Evolutionary conservation across 2,888 invertebrate species (phyloP).

Genomic region (Drosophila kuntzei): DNA sequence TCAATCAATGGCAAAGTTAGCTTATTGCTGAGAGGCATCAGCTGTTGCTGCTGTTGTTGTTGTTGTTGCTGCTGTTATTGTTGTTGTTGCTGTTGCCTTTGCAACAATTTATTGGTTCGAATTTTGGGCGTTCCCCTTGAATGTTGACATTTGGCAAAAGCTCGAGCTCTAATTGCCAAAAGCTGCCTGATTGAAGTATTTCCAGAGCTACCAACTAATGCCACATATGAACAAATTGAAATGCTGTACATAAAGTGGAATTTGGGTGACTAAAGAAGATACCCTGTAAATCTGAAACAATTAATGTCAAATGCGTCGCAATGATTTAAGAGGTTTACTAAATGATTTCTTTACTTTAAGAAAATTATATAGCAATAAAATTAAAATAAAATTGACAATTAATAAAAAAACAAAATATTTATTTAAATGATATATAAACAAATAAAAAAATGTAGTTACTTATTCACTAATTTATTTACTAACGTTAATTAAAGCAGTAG

Average conservation of each 20-base stretch:
- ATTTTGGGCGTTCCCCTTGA: conserved; percentile 46
- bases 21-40: conserved; percentile 16
- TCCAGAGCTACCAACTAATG: conserved; percentile 28
- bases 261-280: not conserved
- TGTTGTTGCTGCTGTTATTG: not conserved
- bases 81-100: conserved; percentile 13
- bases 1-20: conserved; percentile 60
- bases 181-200: conserved; percentile 51
- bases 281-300: conserved; percentile 1
- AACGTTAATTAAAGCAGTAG: too few relatives aligned
- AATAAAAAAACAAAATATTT: too few relatives aligned
- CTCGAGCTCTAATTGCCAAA: conserved; percentile 56
- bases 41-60: conserved; percentile 18
- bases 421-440: too few relatives aligned
- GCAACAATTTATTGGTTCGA: conserved; percentile 51
- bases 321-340: too few relatives aligned
- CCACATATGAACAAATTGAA: conserved; percentile 4
- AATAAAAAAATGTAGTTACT: too few relatives aligned
- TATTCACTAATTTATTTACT: too few relatives aligned
- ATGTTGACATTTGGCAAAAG: conserved; percentile 56
- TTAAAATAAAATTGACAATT: too few relatives aligned
- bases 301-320: too few relatives aligned
- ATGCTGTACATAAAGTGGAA: not conserved
- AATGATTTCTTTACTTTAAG: too few relatives aligned
- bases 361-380: too few relatives aligned